phyloP scores from a whole-genome alignment of 2,888 invertebrate species.

The Plagiodera versicolora region DNA sequence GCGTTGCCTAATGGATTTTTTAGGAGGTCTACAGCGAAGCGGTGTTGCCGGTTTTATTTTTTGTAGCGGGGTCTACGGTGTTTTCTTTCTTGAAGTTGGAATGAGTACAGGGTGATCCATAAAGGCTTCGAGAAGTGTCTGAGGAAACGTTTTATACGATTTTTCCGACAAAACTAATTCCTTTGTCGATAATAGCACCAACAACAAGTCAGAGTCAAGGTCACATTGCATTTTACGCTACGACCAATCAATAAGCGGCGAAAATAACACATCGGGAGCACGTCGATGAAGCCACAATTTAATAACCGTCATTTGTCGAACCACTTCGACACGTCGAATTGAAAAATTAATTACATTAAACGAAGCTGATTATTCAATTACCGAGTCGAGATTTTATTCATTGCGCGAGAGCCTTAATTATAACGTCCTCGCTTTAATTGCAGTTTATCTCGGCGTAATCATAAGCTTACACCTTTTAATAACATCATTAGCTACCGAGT shows the following conservation, averaged over 20 bases:
- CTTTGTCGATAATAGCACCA: too few species aligned
- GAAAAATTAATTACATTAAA: constrained; percentile 30
- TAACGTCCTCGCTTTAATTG: constrained; percentile 34
- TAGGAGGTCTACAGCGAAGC: too few species aligned
- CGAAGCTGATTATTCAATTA: constrained; percentile 30
- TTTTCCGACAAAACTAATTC: too few species aligned
- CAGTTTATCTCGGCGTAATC: constrained; percentile 29
- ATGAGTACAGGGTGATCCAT: too few species aligned
- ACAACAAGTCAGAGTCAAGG: not conserved
- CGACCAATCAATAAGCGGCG: not conserved
- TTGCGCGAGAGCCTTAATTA: constrained; percentile 26
- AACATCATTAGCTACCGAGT: constrained; percentile 13
- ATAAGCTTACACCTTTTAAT: constrained; percentile 16
- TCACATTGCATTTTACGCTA: not conserved
- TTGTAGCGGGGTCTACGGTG: too few species aligned
- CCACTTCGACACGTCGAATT: constrained; percentile 22
- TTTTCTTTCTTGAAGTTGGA: too few species aligned
- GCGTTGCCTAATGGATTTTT: too few species aligned
- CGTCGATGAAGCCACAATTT: constrained; percentile 1
- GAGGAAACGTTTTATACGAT: too few species aligned
- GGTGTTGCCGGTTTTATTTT: too few species aligned
- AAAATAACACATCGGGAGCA: not conserved
- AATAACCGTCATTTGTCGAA: constrained; percentile 22
- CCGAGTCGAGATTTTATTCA: constrained; percentile 27
- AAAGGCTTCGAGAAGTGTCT: too few species aligned